A percentile compares a stretch with the other conserved stretches of the same genome.
phyloP scores from a whole-genome alignment of 2,888 invertebrate genomes.

The Diarsia dahlii region DNA sequence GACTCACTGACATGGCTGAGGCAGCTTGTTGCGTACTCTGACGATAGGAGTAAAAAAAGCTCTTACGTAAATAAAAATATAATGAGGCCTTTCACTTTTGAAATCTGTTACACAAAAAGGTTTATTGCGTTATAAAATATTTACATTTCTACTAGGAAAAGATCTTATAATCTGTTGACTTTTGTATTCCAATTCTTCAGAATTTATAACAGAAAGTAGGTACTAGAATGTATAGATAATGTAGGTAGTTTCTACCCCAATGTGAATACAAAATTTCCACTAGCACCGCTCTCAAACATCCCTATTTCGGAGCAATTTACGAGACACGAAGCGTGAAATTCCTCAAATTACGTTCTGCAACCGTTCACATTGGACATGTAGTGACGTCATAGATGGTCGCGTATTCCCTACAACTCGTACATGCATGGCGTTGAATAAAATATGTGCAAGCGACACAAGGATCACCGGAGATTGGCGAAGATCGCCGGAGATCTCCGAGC shows the following conservation, averaged over 20 bases:
- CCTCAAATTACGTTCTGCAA: slow-evolving; percentile 46
- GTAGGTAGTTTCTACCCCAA: slow-evolving; percentile 2
- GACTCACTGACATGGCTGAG: neutral
- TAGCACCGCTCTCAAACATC: slow-evolving; percentile 10
- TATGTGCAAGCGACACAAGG: slow-evolving; percentile 36
- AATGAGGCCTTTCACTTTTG: neutral
- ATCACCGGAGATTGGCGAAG: slow-evolving; percentile 26
- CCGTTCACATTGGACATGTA: slow-evolving; percentile 26
- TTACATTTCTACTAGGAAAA: neutral
- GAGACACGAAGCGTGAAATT: slow-evolving; percentile 50
- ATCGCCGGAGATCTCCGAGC: slow-evolving; percentile 19
- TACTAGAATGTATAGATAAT: neutral
- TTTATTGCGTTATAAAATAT: neutral
- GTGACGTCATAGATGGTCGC: slow-evolving; percentile 43
- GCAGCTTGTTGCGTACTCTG: slow-evolving; percentile 7
- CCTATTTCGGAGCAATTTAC: slow-evolving; percentile 29
- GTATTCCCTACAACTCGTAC: slow-evolving; percentile 41
- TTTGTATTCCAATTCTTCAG: neutral
- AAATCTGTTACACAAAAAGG: neutral
- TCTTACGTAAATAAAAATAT: slow-evolving; percentile 18
- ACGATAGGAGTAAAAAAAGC: neutral
- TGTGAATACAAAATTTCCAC: slow-evolving; percentile 1
- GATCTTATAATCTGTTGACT: neutral
- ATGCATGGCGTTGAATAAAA: slow-evolving; percentile 56
- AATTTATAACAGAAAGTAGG: neutral